Conservation (phyloP, 2,888 invertebrate species). For the Plusia festucae region DNA sequence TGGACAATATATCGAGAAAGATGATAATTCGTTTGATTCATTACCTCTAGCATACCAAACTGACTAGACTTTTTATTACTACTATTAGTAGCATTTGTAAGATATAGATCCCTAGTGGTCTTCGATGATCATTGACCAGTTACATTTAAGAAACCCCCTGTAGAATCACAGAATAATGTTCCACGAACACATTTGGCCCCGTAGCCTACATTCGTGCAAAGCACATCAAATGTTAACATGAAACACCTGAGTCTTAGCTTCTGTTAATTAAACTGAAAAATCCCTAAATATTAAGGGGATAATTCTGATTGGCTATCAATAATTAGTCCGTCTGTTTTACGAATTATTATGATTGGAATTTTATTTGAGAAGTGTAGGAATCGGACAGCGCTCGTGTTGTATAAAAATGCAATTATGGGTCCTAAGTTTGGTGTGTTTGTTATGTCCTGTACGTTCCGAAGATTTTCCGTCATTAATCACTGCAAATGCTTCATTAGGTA, state of each 20-base stretch:
- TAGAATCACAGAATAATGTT: conserved; percentile 33
- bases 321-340: conserved; percentile 54
- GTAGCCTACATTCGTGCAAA: conserved; percentile 54
- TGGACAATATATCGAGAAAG: too few species aligned
- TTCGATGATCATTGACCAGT: too few species aligned
- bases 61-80: too few species aligned
- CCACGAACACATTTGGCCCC: conserved; percentile 43
- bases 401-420: conserved; percentile 75
- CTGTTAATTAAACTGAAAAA: conserved; percentile 62
- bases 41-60: too few species aligned
- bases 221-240: conserved; percentile 76
- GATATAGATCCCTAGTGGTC: background rate
- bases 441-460: conserved; percentile 76
- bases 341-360: conserved; percentile 76
- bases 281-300: conserved; percentile 58
- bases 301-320: conserved; percentile 55
- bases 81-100: too few species aligned
- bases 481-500: conserved; percentile 93
- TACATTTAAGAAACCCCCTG: conserved; percentile 31
- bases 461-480: conserved; percentile 93
- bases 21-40: too few species aligned
- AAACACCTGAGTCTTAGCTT: conserved; percentile 65
- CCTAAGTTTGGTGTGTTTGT: conserved; percentile 62
- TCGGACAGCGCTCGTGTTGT: conserved; percentile 57
- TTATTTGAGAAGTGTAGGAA: conserved; percentile 54